A percentile compares a stretch with the other conserved stretches of the same genome.
Evolutionary conservation across 2,113 vertebrate species (phyloP).

Genomic region (Prunella fulvescens): DNA sequence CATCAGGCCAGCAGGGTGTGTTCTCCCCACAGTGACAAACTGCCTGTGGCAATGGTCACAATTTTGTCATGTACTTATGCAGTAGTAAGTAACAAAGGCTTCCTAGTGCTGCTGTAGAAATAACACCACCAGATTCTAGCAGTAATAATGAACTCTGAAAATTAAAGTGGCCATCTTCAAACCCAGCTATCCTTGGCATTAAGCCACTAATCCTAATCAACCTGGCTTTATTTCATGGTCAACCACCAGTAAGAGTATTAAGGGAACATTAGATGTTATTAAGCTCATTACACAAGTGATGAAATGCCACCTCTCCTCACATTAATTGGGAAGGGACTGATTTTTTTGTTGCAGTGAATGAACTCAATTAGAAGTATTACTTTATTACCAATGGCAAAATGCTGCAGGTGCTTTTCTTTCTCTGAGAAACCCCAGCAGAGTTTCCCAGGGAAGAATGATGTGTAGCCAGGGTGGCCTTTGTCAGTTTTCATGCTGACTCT

Average conservation of each 20-base stretch:
- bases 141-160: neutral
- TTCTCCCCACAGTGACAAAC: neutral
- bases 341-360: neutral
- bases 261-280: neutral
- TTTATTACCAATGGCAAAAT: neutral
- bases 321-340: neutral
- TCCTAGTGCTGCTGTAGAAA: neutral
- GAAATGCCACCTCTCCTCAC: neutral
- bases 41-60: neutral
- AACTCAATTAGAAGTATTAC: neutral
- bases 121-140: neutral
- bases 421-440: neutral
- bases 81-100: neutral
- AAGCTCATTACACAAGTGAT: neutral
- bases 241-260: neutral
- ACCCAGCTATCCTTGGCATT: neutral
- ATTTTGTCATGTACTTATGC: neutral
- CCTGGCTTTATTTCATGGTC: neutral
- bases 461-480: neutral
- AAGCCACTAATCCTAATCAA: neutral
- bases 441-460: rapidly evolving
- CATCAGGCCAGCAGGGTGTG: neutral
- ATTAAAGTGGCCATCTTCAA: neutral
- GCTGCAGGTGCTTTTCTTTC: neutral
- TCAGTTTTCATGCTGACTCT: neutral